phyloP scores from a whole-genome alignment of 2,888 invertebrate genomes.

The Drosophila mayaguana region DNA sequence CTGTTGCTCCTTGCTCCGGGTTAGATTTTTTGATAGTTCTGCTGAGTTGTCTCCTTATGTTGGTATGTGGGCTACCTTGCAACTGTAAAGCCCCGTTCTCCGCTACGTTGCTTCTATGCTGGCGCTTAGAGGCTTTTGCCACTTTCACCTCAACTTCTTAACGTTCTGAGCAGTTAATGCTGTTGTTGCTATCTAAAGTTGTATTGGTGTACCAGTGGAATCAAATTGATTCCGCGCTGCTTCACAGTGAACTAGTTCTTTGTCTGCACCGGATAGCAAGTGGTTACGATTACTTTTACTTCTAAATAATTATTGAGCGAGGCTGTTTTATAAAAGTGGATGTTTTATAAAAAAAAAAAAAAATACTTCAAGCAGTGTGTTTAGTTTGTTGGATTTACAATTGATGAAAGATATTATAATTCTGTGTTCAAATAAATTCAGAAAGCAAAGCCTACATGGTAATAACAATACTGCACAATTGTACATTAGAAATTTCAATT shows the following conservation, averaged over 20 bases:
- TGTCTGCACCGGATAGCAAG: slow-evolving; percentile 6
- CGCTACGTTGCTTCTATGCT: slow-evolving; percentile 38
- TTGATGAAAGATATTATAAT: neutral
- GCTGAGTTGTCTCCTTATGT: slow-evolving; percentile 8
- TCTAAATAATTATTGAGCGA: too few relatives aligned
- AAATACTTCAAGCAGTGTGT: neutral
- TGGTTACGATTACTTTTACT: neutral
- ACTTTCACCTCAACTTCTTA: slow-evolving; percentile 52
- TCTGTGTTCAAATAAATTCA: neutral
- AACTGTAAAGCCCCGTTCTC: slow-evolving; percentile 30
- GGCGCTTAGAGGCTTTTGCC: slow-evolving; percentile 40
- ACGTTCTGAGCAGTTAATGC: slow-evolving; percentile 39
- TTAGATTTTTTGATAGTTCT: slow-evolving; percentile 26
- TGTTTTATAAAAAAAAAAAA: too few relatives aligned
- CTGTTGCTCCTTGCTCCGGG: slow-evolving; percentile 48
- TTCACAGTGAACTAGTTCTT: slow-evolving; percentile 32
- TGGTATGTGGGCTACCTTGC: slow-evolving; percentile 14
- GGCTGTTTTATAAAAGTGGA: neutral
- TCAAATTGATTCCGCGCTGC: slow-evolving; percentile 10
- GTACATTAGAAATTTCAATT: neutral
- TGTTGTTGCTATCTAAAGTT: slow-evolving; percentile 46
- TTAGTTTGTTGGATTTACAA: neutral
- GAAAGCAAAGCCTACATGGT: neutral
- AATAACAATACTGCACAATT: too few relatives aligned
- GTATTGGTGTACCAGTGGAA: slow-evolving; percentile 31